Evolutionary conservation across 2,113 vertebrate genomes (phyloP), one percentile per base, ranked within the genome.

Genomic region (Lynx canadensis): DNA sequence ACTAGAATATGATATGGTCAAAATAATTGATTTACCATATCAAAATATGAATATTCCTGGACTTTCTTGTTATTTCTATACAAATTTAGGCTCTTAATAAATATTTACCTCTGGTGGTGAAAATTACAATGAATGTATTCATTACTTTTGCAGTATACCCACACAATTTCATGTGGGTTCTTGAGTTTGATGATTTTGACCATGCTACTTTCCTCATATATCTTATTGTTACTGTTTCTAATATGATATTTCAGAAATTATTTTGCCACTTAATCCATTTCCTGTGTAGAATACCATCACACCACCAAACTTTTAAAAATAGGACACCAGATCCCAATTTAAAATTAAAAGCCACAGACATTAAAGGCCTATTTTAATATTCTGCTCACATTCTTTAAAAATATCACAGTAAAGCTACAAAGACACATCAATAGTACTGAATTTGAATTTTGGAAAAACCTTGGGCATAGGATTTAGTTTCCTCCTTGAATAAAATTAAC

Each of bases 401-500:
- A 95, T 79, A 45, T 90, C 36, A 97, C 31, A 89, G 45, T 93
- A 78, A 89, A 94, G 23, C 73, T 88, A 76, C 74, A 86, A 97
- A 97, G 76, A 0, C 69, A 91, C 97, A 91, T 95, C 84, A 65
- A 97, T 63, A 93, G 74, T 50, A 16, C 78, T 98, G 86, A 98
- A 96, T 98, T 19, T 38, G 55, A 97, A 89, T 57, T 80, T 31
- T 93, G 60, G n/a, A 52, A 95, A 96, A 96, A 92, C 5, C 27
- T 68, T 60, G 19, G 19, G 36, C 57, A 96, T 76, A 97, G 38
- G 21, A 71, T 87, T 97, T 82, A 89, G 29, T 19, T 98, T 95
- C 52, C 80, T 55, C 41, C 83, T 76, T 87, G 97, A 95, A 97
- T 31, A 90, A 97, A 95, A 95, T 96, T 97, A 97, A 71, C 66